These are phyloP conservation scores for Sciurus vulgaris DNA, from an alignment of 2,797 vertebrate species.

Conservation along the genomic window DNA sequence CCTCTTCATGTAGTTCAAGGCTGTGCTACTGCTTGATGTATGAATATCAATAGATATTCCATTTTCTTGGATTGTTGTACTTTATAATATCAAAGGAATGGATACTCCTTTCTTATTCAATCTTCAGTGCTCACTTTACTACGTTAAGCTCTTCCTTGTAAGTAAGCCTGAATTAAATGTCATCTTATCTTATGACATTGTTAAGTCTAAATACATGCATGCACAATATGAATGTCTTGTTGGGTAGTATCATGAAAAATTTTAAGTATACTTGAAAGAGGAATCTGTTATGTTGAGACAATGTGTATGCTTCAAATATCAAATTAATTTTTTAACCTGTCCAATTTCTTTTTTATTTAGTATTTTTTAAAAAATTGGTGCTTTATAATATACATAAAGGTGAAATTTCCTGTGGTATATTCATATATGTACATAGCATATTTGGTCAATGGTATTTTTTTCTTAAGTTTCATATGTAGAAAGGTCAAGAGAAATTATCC, in stretches of 20 bases:
- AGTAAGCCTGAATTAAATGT: not conserved
- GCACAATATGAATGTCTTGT: not conserved
- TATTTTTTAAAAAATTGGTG: no score
- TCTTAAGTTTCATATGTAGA: not conserved
- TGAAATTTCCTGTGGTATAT: no score
- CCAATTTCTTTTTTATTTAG: no score
- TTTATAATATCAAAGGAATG: not conserved
- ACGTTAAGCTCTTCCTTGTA: not conserved
- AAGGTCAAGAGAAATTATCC: not conserved
- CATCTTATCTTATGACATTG: not conserved
- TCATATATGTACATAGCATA: no score
- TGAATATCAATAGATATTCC: not conserved
- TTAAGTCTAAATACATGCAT: not conserved
- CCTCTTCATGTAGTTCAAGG: not conserved
- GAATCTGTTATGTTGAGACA: not conserved
- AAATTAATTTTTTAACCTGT: not conserved
- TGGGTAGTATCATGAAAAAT: not conserved
- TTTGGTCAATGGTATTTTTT: not conserved
- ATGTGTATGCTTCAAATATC: not conserved
- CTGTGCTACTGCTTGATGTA: not conserved
- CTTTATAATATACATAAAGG: no score
- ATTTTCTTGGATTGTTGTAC: not conserved
- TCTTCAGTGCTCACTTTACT: not conserved
- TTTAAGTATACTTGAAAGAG: conserved; percentile 18
- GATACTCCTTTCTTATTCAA: not conserved